A percentile compares a stretch with the other conserved stretches of the same genome.
phyloP scores from a whole-genome alignment of 1,140 invertebrate genomes.

The Drosophila pallidifrons region DNA sequence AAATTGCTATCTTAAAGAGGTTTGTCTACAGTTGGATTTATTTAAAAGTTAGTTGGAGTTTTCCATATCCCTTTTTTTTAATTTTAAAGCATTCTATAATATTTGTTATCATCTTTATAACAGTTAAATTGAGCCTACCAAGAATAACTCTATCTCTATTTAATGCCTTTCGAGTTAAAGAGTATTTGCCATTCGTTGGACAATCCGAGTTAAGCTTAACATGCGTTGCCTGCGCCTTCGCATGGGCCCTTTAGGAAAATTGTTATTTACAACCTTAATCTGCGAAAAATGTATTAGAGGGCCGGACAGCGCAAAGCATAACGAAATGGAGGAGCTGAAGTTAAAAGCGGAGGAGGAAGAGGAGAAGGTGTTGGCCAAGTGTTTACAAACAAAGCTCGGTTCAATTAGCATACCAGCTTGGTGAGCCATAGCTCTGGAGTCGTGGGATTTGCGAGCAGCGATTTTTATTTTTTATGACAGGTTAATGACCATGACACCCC shows the following conservation, averaged over 20 bases:
- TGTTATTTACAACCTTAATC: conserved; percentile 81
- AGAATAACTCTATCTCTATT: too few species aligned
- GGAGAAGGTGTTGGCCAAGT: conserved; percentile 55
- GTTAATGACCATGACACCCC: conserved; percentile 67
- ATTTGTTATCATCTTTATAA: too few species aligned
- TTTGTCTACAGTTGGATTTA: too few species aligned
- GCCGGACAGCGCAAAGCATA: conserved; percentile 50
- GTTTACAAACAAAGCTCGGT: conserved; percentile 73
- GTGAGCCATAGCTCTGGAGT: conserved; percentile 55
- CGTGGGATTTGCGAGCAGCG: conserved; percentile 64
- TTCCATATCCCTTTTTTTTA: too few species aligned
- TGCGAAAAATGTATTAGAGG: conserved; percentile 79
- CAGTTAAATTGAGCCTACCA: too few species aligned
- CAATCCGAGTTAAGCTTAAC: conserved; percentile 38
- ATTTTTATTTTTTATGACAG: conserved; percentile 70
- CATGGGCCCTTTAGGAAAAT: conserved; percentile 62
- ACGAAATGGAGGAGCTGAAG: conserved; percentile 6
- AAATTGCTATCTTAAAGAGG: too few species aligned
- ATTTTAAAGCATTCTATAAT: too few species aligned
- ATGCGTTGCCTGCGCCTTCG: conserved; percentile 37
- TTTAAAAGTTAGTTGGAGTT: too few species aligned
- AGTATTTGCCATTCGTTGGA: conserved; percentile 53
- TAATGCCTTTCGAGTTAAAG: conserved; percentile 4
- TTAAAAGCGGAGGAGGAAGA: background rate
- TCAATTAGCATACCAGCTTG: conserved; percentile 78